Base-by-base conservation (phyloP, 2,888 invertebrate genomes). In the Acrobasis suavella region DNA sequence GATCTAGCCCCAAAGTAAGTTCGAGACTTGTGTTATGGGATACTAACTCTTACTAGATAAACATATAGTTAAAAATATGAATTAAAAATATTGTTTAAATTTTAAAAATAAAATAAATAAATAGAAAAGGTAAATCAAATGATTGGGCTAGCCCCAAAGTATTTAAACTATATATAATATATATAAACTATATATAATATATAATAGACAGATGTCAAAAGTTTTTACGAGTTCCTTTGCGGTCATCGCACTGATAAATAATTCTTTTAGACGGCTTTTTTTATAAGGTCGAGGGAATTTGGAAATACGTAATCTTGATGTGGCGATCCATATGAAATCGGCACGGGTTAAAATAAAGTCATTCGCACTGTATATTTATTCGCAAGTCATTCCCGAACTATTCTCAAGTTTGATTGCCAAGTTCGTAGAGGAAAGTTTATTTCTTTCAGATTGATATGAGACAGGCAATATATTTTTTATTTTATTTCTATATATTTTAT, bases 231-330 rank as follows among this genome's bases (percentile, higher is more conserved):
- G 64, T 67, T 67, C n/a, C 37, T 50, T 54, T 56, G 64, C 70
- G 72, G 75, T 73, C 68, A 65, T 67, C 66, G 75, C 74, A 74
- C 78, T 71, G 62, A 60, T 69, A 70, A 76, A 77, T 72, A 75
- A 69, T 71, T 70, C 61, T 70, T 74, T 72, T 66, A 60, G 63
- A 62, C 66, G 68, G n/a, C n/a, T n/a, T 63, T 51, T 71, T 75
- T 71, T 70, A 71, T 66, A 68, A 68, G 67, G 74, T 69, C 69
- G 68, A 69, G 66, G 67, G 64, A 73, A 74, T 73, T 71, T 72
- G 22, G 3, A 3, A 22, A 22, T 68, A 69, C 68, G 69, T 67
- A 65, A 72, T 74, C 69, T 70, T 67, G 69, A 74, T 70, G 72
- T 63, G 68, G 73, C 69, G 73, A 74, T 73, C 69, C 68, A 65